Percentiles rank a stretch among this genome's conserved stretches.
phyloP scores from a whole-genome alignment of 2,113 vertebrate genomes.

The Heterotis niloticus region DNA sequence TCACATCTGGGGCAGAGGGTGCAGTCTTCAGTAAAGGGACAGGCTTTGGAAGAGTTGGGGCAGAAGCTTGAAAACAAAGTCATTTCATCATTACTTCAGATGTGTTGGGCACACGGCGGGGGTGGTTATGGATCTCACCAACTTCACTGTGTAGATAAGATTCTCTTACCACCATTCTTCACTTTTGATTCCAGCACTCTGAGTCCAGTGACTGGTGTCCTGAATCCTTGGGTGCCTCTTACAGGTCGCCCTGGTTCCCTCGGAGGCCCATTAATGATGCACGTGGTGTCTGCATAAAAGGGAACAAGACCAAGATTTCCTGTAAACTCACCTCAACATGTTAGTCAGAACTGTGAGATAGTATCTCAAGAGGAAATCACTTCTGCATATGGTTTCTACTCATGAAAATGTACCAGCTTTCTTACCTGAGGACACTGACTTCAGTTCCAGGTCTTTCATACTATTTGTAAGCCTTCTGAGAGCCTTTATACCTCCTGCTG shows the following conservation, averaged over 20 bases:
- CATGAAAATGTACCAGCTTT: background rate
- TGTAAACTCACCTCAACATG: background rate
- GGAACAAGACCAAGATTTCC: background rate
- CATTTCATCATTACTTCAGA: too few relatives aligned
- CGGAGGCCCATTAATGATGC: background rate
- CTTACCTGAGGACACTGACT: background rate
- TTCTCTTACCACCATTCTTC: background rate
- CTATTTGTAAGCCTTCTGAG: background rate
- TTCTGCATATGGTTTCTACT: too few relatives aligned
- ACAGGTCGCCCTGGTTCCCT: background rate
- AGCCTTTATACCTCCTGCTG: background rate
- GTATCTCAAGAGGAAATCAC: too few relatives aligned
- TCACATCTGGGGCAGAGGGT: too few relatives aligned
- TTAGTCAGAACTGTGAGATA: too few relatives aligned
- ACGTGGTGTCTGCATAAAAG: background rate
- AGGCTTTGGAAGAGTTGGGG: too few relatives aligned
- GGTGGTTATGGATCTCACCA: too few relatives aligned
- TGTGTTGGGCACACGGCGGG: too few relatives aligned
- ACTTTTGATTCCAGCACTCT: background rate
- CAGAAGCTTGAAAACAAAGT: background rate
- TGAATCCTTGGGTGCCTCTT: background rate
- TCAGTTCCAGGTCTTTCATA: background rate
- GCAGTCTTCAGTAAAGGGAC: too few relatives aligned
- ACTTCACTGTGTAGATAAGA: too few relatives aligned
- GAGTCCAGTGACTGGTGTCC: background rate